Conservation (phyloP, 2,888 invertebrate species). For the Hyles lineata region DNA sequence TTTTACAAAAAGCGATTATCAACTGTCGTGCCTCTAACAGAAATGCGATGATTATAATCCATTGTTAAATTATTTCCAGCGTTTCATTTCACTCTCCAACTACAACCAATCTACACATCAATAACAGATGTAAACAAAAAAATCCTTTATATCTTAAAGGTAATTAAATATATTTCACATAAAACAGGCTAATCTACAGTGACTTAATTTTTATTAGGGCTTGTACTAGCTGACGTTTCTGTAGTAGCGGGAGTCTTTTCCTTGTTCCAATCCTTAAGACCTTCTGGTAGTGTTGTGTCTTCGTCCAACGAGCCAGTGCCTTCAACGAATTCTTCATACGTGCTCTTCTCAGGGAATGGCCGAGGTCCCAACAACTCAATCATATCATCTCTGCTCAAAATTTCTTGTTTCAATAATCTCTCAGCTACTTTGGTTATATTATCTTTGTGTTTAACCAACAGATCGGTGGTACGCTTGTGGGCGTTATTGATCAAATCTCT, state of each 20-base stretch:
- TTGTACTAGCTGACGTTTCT: constrained; percentile 59
- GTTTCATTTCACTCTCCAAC: constrained; percentile 45
- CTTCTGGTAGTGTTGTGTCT: constrained; percentile 96
- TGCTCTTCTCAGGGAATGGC: constrained; percentile 99
- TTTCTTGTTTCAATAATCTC: constrained; percentile 96
- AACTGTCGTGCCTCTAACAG: constrained; percentile 46
- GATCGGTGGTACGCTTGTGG: constrained; percentile 90
- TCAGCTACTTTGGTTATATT: constrained; percentile 95
- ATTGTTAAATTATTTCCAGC: constrained; percentile 17
- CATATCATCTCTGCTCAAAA: constrained; percentile 98
- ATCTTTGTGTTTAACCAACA: constrained; percentile 92
- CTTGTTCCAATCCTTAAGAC: constrained; percentile 97
- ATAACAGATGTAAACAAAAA: constrained; percentile 56
- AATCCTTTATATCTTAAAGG: constrained; percentile 73
- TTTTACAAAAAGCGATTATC: constrained; percentile 64
- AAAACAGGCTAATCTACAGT: constrained; percentile 64
- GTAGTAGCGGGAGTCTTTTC: constrained; percentile 71
- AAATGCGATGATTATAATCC: constrained; percentile 40
- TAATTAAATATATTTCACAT: constrained; percentile 74
- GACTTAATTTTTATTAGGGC: constrained; percentile 67
- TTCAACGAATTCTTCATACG: constrained; percentile 99
- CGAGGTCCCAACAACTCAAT: constrained; percentile 96
- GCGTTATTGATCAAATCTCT: constrained; percentile 84
- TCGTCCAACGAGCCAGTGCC: constrained; percentile 99
- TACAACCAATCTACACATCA: constrained; percentile 50